phyloP scores from a whole-genome alignment of 2,797 vertebrate species.

The Cichlasoma orientale region DNA sequence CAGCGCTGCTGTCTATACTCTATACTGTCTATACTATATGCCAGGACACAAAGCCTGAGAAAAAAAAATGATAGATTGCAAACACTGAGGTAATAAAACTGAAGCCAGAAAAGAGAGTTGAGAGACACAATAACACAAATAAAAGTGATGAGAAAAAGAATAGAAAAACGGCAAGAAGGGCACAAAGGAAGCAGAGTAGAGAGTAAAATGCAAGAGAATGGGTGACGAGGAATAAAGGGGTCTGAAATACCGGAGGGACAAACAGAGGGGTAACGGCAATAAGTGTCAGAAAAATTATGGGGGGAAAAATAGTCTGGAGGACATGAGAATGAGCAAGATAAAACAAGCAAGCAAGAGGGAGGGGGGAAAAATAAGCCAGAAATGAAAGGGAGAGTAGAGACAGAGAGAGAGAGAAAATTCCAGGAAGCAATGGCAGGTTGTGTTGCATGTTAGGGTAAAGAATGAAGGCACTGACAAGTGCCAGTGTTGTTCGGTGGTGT shows the following conservation, averaged over 20 bases:
- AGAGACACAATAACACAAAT: not conserved
- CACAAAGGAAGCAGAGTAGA: not conserved
- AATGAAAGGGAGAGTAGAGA: not conserved
- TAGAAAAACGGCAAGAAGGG: not conserved
- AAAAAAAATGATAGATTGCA: not conserved
- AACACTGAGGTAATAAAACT: not conserved
- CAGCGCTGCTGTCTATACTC: not conserved
- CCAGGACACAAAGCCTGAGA: not conserved
- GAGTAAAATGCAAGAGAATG: not conserved
- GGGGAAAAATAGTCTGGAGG: not conserved
- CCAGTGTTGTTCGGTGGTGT: slow-evolving; percentile 10
- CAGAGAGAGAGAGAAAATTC: not conserved
- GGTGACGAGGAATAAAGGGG: not conserved
- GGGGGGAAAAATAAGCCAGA: not conserved
- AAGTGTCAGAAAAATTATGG: not conserved
- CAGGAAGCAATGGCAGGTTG: slow-evolving; percentile 23
- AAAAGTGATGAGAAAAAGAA: not conserved
- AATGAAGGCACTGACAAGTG: slow-evolving; percentile 12
- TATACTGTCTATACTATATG: not conserved
- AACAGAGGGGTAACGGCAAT: not conserved
- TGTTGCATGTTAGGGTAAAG: not conserved
- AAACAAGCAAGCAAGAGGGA: not conserved
- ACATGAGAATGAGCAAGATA: slow-evolving; percentile 5
- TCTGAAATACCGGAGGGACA: not conserved
- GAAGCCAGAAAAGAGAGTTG: not conserved